Base-by-base conservation (phyloP, 64 coral and sea anemone genomes). In the Stichodactyla helianthus region DNA sequence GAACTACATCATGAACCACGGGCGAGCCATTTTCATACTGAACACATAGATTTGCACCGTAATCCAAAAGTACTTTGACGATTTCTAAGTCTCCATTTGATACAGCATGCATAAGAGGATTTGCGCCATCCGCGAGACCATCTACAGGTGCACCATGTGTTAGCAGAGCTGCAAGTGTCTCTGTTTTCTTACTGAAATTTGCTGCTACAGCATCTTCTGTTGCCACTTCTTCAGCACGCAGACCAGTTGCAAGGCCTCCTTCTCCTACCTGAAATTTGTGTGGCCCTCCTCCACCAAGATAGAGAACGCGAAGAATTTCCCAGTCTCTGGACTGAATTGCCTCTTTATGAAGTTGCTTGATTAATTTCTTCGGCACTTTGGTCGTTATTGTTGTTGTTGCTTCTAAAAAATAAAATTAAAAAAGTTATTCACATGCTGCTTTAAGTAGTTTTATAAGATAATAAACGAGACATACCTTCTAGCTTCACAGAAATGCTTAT, bases 81-180 rank as follows among this genome's bases (percentile, higher is more conserved):
- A 91, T 77, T 31, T 77, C 86, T 70, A 84, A 82, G 28, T 94
- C 64, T 27, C 79, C 81, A 26, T 50, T 84, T 17, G 85, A 78
- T 77, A 91, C 58, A 0, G 93, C 93, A 79, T 54, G 19, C 5
- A 54, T 58, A 4, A 94, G 67, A 15, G 93, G 93, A 14, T 91
- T 90, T 17, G 89, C 23, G 74, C 78, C 86, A 26, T 57, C 55
- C 61, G 16, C 26, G 12, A 94, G 85, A 5, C 93, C 93, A 62
- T 94, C 60, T 0, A 90, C 79, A 31, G 16, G 51, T 14, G 93
- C 93, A 27, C 93, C 93, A 79, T 84, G 86, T 52, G 88, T 89
- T 31, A 94, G 7, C 11, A 94, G 22, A 18, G 77, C 55, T 10
- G 85, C 55, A 5, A 93, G 22, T 81, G 88, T 87, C 7, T 76